Conservation (phyloP, 23 tunicate species). For the Trididemnum nubilum region DNA sequence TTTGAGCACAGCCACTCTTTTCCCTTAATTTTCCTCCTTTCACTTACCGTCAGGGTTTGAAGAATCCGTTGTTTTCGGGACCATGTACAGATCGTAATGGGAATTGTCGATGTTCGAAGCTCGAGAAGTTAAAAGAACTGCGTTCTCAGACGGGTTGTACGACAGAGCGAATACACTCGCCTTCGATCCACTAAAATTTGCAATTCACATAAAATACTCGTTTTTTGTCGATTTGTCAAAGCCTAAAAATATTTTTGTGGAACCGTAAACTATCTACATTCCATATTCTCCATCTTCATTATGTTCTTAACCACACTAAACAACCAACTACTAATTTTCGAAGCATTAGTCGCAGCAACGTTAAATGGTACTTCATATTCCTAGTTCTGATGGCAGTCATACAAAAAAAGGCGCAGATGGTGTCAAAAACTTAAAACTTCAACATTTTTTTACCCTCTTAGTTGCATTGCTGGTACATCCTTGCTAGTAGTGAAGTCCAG, state of each 20-base stretch:
- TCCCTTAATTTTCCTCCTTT: too few species aligned
- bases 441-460: slow-evolving; percentile 94
- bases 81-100: slow-evolving; percentile 88
- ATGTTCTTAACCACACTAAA: too few species aligned
- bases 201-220: too few species aligned
- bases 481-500: slow-evolving; percentile 92
- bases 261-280: not conserved
- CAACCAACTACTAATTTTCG: too few species aligned
- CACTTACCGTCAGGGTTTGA: slow-evolving; percentile 86
- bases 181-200: slow-evolving; percentile 61
- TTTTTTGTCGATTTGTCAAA: not conserved
- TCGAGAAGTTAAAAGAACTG: slow-evolving; percentile 84
- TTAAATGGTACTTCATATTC: too few species aligned
- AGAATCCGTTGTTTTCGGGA: slow-evolving; percentile 87
- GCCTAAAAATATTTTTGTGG: too few species aligned
- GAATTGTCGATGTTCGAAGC: slow-evolving; percentile 96
- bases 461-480: slow-evolving; percentile 80
- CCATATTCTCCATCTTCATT: not conserved
- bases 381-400: too few species aligned
- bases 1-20: too few species aligned
- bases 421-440: too few species aligned
- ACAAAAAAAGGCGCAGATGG: too few species aligned
- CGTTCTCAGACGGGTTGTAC: slow-evolving; percentile 95
- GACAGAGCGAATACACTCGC: slow-evolving; percentile 68
- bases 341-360: too few species aligned